Evolutionary conservation across 2,113 vertebrate species (phyloP).

Genomic region (Crocuta crocuta): DNA sequence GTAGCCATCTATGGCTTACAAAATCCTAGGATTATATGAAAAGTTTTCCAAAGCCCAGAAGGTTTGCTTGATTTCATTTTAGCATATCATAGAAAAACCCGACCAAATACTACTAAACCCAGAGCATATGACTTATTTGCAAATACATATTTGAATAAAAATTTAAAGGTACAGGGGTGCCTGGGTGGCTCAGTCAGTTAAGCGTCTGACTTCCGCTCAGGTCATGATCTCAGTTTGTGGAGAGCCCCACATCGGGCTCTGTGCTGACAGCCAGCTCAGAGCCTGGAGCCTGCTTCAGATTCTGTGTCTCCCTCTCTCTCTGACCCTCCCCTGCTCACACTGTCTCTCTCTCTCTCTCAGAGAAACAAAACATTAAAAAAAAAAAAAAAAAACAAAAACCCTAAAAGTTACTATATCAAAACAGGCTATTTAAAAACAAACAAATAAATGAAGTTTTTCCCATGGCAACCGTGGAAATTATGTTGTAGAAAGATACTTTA

Average conservation of each 20-base stretch:
- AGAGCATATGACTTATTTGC: background rate
- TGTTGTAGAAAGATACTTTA: background rate
- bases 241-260: no score
- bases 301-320: no score
- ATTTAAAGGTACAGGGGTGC: no score
- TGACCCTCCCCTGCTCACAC: no score
- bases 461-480: background rate
- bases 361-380: no score
- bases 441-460: background rate
- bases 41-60: background rate
- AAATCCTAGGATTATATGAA: background rate
- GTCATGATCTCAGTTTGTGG: no score
- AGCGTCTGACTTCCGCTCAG: no score
- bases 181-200: no score
- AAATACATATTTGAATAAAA: slow-evolving; percentile 36
- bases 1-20: slow-evolving; percentile 5
- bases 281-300: no score
- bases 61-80: background rate
- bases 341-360: no score
- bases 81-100: background rate
- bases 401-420: slow-evolving; percentile 14
- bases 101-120: slow-evolving; percentile 8
- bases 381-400: no score
- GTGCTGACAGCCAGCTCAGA: no score
- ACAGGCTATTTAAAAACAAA: slow-evolving; percentile 20